Evolutionary conservation across 2,888 invertebrate species (phyloP).

Genomic region (Hydropsyche betteni): DNA sequence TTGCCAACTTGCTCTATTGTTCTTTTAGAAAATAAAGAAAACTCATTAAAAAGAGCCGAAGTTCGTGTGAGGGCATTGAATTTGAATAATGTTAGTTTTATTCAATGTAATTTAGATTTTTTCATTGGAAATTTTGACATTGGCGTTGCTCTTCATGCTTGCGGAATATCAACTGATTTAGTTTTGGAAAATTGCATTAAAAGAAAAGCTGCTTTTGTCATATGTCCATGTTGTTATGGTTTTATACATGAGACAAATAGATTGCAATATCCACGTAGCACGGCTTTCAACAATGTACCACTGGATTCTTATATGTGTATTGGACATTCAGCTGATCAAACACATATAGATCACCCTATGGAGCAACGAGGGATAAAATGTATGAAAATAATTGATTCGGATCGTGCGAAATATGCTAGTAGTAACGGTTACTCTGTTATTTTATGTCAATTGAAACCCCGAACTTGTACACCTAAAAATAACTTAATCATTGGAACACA

Average conservation of each 20-base stretch:
- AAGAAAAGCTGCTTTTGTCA: conserved; percentile 81
- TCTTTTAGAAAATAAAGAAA: conserved; percentile 91
- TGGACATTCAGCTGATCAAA: conserved; percentile 93
- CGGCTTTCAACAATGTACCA: conserved; percentile 63
- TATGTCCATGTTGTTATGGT: conserved; percentile 96
- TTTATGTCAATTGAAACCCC: conserved; percentile 80
- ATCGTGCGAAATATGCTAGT: conserved; percentile 79
- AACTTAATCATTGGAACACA: conserved; percentile 77
- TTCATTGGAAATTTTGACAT: conserved; percentile 84
- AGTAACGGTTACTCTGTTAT: conserved; percentile 79
- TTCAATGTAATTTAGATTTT: conserved; percentile 92
- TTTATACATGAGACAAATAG: conserved; percentile 83
- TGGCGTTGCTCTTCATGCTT: conserved; percentile 91
- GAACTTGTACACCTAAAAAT: conserved; percentile 91
- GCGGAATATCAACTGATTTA: conserved; percentile 93
- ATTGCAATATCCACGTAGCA: conserved; percentile 84
- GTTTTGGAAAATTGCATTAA: conserved; percentile 85
- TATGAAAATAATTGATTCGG: conserved; percentile 90
- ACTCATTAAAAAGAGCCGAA: conserved; percentile 80
- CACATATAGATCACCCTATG: conserved; percentile 77
- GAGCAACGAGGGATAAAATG: conserved; percentile 81
- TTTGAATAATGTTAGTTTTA: conserved; percentile 78
- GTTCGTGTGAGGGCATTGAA: conserved; percentile 72
- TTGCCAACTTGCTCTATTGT: conserved; percentile 82
- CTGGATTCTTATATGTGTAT: conserved; percentile 78